Evolutionary conservation across 1,140 invertebrate species (phyloP), one percentile per base, ranked within the genome.

Genomic region (Drosophila sproati): DNA sequence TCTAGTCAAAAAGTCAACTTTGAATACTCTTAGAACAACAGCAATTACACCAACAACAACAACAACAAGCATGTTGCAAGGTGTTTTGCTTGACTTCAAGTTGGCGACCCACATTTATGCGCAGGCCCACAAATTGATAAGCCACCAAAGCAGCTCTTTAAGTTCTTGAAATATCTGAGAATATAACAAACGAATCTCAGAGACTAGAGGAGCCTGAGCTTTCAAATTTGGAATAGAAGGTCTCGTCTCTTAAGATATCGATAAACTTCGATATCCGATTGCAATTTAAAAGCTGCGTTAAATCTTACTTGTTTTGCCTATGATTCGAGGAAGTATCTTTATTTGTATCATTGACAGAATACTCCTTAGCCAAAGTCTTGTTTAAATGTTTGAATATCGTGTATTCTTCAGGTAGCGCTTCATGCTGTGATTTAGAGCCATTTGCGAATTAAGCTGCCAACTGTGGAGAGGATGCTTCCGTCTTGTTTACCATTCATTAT

Each of bases 1-100:
- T 82, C 72, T 68, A 62, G 63, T 63, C 70, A 35, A 69, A 80
- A 74, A 87, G 61, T 73, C 73, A 75, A 59, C 32, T 52, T 35
- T 35, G 48, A 63, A 47, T 57, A 72, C 28, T 41, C 37, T 34
- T 35, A 59, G 61, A 57, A 6, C 34, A 55, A 34, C 35, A 48
- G 5, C 20, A 29, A 12, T 2, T 10, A 20, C 20, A 20, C 20
- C 20, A 55, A 55, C 34, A 20, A 31, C n/a, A 43, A 52, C 37
- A 32, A 63, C 6, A 41, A 57, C 20, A 32, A n/a, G 12, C 63
- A 83, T 74, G 69, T 70, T 85, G 69, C 51, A 69, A 41, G 57
- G 28, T 51, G 29, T 29, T 52, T 37, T 63, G 78, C 78, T 57
- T 80, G 48, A 7, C 35, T 5, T 28, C 28, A 39, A 34, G 5